Conservation (phyloP, 2,888 invertebrate genomes). For the Stenurella melanura region DNA sequence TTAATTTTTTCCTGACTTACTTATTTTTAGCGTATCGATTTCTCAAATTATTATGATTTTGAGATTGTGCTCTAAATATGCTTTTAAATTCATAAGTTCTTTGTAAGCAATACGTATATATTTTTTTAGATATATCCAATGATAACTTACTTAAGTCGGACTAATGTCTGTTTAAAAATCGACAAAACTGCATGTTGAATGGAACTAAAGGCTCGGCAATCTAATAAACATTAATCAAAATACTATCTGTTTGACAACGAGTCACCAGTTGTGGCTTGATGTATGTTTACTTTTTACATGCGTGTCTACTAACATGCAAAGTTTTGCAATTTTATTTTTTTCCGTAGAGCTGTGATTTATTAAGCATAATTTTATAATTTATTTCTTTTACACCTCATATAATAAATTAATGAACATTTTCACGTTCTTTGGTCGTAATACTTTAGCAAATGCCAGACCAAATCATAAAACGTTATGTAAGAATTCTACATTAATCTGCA, state of each 20-base stretch:
- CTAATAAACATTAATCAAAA: slow-evolving; percentile 31
- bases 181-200: slow-evolving; percentile 11
- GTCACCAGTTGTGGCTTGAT: slow-evolving; percentile 31
- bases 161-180: slow-evolving; percentile 6
- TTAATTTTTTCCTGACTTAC: too few species aligned
- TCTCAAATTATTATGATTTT: too few species aligned
- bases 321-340: slow-evolving; percentile 37
- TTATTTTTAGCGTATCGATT: too few species aligned
- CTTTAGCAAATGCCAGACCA: too few species aligned
- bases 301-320: slow-evolving; percentile 29
- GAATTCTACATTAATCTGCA: too few species aligned
- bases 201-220: slow-evolving; percentile 31
- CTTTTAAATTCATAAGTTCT: too few species aligned
- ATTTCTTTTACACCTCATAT: slow-evolving; percentile 14
- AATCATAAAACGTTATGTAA: too few species aligned
- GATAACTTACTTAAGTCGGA: slow-evolving; percentile 11
- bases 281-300: slow-evolving; percentile 25
- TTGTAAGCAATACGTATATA: too few species aligned
- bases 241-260: slow-evolving; percentile 35
- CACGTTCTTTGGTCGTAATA: neutral
- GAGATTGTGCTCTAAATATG: too few species aligned
- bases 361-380: neutral
- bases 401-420: neutral
- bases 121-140: neutral
- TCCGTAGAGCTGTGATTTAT: slow-evolving; percentile 28